Conservation (phyloP, 1,140 invertebrate genomes). For the Penaeus vannamei region DNA sequence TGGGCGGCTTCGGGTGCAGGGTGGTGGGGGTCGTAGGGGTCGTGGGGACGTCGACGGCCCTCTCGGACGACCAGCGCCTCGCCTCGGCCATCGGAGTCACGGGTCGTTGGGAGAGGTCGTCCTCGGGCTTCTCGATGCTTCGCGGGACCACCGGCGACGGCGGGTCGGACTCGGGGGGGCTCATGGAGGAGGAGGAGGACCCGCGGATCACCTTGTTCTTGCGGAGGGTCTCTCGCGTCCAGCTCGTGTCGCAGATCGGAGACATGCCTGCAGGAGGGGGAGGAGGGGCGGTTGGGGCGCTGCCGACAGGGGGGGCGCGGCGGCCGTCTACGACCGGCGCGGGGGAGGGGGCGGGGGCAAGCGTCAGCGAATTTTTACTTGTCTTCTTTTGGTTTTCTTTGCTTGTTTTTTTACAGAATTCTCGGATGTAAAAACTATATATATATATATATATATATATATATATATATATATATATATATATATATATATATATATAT, state of each 20-base stretch:
- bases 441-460: too few species aligned
- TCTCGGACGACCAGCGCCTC: not conserved
- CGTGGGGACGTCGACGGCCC: conserved; percentile 30
- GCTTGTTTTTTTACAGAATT: too few species aligned
- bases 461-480: too few species aligned
- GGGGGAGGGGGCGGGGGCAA: not conserved
- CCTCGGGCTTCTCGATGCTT: not conserved
- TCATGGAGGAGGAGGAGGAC: conserved; percentile 36
- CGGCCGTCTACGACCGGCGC: not conserved
- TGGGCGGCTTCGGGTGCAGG: not conserved
- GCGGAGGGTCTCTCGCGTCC: conserved; percentile 62
- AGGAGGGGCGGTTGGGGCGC: not conserved
- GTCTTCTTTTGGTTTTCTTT: too few species aligned
- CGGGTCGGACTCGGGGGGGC: conserved; percentile 3
- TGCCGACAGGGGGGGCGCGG: not conserved
- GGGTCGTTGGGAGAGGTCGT: not conserved
- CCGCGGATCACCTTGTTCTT: conserved; percentile 56
- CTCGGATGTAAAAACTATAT: too few species aligned
- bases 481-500: too few species aligned
- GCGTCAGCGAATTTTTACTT: not conserved
- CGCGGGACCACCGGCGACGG: not conserved
- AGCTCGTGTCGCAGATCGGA: conserved; percentile 66
- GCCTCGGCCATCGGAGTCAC: not conserved
- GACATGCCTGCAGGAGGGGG: conserved; percentile 58
- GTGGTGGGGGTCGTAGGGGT: not conserved